Base-by-base conservation (phyloP, 2,888 invertebrate genomes). In the Habroteleia sp. region DNA sequence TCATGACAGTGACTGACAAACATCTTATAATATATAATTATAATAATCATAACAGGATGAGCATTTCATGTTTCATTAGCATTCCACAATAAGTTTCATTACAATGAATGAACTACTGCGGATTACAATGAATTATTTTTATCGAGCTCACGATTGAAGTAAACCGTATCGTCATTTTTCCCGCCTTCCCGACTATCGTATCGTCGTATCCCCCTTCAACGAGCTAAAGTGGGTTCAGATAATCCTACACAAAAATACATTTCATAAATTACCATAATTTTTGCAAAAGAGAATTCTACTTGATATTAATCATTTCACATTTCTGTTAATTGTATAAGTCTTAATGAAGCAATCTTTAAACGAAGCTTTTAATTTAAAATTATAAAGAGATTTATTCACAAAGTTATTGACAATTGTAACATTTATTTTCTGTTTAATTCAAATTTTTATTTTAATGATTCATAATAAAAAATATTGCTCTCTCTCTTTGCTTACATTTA, bases 121-220 rank as follows among this genome's bases (percentile, higher is more conserved):
- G 44, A 66, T 56, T 56, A 48, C 50, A 52, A 62, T 52, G 44
- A 44, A 62, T 63, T 56, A 46, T 63, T 71, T 71, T 54, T 46
- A 71, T 71, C 62, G 71, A 63, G 62, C 29, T 35, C 31, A 56
- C 63, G 35, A 48, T 48, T 63, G 25, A 48, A 48, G 35, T 46
- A 63, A 42, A 48, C 29, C 27, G 16, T 46, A 72, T 72, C 71
- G 63, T 56, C 71, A 62, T 54, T 46, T 52, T 48, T 48, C 16
- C 56, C 63, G 63, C 63, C 63, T 56, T 25, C 56, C 63, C 63
- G 54, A 63, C 63, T 41, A 52, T 52, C 33, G 14, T 39, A 48
- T 46, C 33, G 4, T 25, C 7, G 48, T 63, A 63, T 72, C 33
- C 50, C 39, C 41, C 41, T 54, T 56, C 29, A 56, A 65, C 65